phyloP scores from a whole-genome alignment of 2,113 vertebrate species.

The Leucoraja erinaceus region DNA sequence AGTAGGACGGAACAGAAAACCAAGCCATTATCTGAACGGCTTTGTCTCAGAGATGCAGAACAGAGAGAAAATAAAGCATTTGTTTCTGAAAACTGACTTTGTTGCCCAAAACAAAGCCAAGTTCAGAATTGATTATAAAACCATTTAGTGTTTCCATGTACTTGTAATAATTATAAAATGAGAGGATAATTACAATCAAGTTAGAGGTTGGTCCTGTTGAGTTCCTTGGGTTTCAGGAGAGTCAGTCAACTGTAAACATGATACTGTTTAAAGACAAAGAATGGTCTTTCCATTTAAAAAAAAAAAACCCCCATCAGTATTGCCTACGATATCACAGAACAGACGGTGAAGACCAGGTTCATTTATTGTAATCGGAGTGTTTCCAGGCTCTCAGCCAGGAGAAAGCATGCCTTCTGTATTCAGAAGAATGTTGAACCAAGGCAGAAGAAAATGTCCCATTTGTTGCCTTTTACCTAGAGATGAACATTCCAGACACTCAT shows the following conservation, averaged over 20 bases:
- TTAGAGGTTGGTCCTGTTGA: too few species aligned
- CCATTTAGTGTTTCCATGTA: background rate
- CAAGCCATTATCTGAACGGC: background rate
- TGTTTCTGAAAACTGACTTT: background rate
- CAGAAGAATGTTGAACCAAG: conserved; percentile 37
- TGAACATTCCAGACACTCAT: background rate
- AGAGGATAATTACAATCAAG: background rate
- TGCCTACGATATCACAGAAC: conserved; percentile 40
- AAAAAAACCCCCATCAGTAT: background rate
- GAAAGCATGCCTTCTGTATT: conserved; percentile 33
- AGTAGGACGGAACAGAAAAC: background rate
- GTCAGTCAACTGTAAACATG: background rate
- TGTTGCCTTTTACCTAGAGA: conserved; percentile 30
- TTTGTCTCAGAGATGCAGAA: too few species aligned
- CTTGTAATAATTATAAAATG: background rate
- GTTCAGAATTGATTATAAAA: background rate
- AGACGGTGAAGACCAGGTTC: conserved; percentile 35
- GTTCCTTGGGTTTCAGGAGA: background rate
- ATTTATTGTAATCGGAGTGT: conserved; percentile 39
- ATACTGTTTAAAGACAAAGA: background rate
- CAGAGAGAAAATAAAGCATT: background rate
- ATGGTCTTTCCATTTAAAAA: conserved; percentile 1
- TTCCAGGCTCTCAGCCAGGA: conserved; percentile 19
- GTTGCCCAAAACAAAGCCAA: background rate
- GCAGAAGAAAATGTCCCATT: conserved; percentile 42